Evolutionary conservation across 2,888 invertebrate species (phyloP).

Genomic region (Morpho achilles): DNA sequence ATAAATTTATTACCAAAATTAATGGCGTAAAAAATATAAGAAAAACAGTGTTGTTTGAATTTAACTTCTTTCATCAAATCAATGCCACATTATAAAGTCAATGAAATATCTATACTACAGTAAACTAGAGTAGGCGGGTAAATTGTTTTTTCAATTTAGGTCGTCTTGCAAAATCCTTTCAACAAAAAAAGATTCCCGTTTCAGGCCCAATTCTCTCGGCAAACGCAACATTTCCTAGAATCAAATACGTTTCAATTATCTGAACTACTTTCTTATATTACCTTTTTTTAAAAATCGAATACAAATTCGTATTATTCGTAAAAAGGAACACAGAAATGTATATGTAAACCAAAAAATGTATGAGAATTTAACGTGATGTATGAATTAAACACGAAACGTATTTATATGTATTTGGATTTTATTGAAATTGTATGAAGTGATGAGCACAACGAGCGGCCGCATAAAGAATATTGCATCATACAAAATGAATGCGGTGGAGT

Average conservation of each 20-base stretch:
- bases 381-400: constrained; percentile 7
- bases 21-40: too few species aligned
- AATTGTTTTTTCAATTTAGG: not conserved
- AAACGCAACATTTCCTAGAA: constrained; percentile 5
- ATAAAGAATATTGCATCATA: constrained; percentile 16
- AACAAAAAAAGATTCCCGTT: constrained; percentile 5
- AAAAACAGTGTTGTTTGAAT: too few species aligned
- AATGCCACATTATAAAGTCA: too few species aligned
- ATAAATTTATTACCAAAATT: too few species aligned
- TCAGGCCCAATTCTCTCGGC: not conserved
- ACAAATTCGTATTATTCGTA: not conserved
- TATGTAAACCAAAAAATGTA: too few species aligned
- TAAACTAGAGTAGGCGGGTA: not conserved
- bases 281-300: constrained; percentile 3
- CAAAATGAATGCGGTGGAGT: constrained; percentile 18
- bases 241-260: constrained; percentile 4
- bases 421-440: constrained; percentile 17
- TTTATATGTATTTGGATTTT: constrained; percentile 12
- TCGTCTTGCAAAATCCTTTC: not conserved
- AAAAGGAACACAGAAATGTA: not conserved
- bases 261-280: constrained; percentile 10
- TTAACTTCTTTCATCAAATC: too few species aligned
- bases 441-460: constrained; percentile 9
- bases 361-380: not conserved
- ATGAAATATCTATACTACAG: not conserved